phyloP scores from a whole-genome alignment of 2,888 invertebrate genomes.

The Cacoxenus indagator region DNA sequence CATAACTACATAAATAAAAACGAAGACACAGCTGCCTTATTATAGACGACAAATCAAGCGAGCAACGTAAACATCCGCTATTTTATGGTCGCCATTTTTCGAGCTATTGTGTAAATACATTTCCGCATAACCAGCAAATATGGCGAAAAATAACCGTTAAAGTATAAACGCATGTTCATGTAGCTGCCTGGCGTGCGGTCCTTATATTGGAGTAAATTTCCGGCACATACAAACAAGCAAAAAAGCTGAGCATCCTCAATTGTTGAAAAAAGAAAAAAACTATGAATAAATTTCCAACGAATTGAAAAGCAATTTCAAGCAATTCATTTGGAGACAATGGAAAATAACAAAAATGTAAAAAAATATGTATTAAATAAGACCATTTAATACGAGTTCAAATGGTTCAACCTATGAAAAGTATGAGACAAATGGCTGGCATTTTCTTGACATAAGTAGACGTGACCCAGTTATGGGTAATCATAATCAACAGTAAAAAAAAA shows the following conservation, averaged over 20 bases:
- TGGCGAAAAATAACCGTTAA: conserved; percentile 46
- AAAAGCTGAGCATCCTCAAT: conserved; percentile 41
- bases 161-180: conserved; percentile 18
- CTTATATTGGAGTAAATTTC: conserved; percentile 10
- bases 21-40: background rate
- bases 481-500: conserved; percentile 32
- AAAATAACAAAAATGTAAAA: conserved; percentile 35
- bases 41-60: conserved; percentile 55
- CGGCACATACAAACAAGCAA: conserved; percentile 21
- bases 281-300: conserved; percentile 17
- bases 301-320: conserved; percentile 49
- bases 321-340: too few species aligned
- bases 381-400: conserved; percentile 5
- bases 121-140: conserved; percentile 42
- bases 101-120: conserved; percentile 60
- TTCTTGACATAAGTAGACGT: conserved; percentile 60
- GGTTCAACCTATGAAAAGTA: conserved; percentile 41
- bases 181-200: background rate
- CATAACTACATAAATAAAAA: background rate
- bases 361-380: conserved; percentile 26
- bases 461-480: conserved; percentile 61
- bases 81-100: conserved; percentile 61
- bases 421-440: conserved; percentile 36
- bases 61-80: conserved; percentile 61
- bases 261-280: conserved; percentile 33